phyloP scores from a whole-genome alignment of 1,140 invertebrate species.

The Chymomyza costata region DNA sequence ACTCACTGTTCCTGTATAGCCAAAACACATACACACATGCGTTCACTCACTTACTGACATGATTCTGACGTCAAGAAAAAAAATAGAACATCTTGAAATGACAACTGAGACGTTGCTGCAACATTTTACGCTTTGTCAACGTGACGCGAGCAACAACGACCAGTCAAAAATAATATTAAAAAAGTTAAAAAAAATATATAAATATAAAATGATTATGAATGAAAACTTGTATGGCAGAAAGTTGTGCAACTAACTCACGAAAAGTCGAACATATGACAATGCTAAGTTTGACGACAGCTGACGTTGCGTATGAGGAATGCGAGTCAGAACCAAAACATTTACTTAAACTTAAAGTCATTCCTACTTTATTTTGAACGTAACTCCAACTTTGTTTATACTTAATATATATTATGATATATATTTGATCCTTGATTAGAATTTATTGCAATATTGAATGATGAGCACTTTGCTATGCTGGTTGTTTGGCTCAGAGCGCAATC shows the following conservation, averaged over 20 bases:
- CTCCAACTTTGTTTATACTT: slow-evolving; percentile 17
- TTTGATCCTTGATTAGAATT: no score
- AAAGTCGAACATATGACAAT: no score
- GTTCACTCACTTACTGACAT: no score
- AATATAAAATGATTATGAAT: background rate
- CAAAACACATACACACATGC: background rate
- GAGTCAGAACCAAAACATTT: slow-evolving; percentile 6
- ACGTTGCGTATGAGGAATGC: slow-evolving; percentile 61
- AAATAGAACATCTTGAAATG: no score
- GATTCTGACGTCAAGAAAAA: no score
- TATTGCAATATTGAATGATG: slow-evolving; percentile 56
- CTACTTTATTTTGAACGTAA: slow-evolving; percentile 51
- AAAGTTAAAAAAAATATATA: slow-evolving; percentile 43
- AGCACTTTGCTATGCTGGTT: background rate
- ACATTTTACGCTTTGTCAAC: background rate
- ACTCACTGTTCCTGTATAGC: no score
- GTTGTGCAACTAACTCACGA: slow-evolving; percentile 39
- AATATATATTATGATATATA: no score
- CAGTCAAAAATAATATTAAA: slow-evolving; percentile 28
- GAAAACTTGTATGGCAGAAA: slow-evolving; percentile 16
- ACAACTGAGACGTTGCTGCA: no score
- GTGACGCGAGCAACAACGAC: slow-evolving; percentile 13
- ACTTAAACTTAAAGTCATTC: slow-evolving; percentile 43
- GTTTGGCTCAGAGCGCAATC: slow-evolving; percentile 43
- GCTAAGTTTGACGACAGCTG: slow-evolving; percentile 36